phyloP scores from a whole-genome alignment of 2,113 vertebrate species.

The Dryoscopus gambensis region DNA sequence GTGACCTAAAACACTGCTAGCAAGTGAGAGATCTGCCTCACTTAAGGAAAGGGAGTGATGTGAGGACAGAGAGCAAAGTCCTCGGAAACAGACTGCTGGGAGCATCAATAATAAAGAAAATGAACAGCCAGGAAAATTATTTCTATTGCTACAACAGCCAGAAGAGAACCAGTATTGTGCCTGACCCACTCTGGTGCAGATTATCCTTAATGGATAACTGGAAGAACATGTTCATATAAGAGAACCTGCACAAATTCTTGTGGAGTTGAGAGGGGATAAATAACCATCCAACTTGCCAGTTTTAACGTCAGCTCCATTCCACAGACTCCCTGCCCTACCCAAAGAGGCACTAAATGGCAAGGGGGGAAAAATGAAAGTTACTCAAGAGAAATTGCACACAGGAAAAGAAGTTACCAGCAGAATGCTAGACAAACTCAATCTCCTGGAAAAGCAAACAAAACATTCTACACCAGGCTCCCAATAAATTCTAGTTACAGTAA shows the following conservation, averaged over 20 bases:
- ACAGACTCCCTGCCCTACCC: background rate
- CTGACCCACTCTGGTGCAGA: background rate
- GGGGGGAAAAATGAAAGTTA: background rate
- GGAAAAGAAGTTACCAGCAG: background rate
- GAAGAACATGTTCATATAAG: background rate
- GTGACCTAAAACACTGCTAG: background rate
- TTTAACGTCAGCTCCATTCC: background rate
- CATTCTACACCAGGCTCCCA: background rate
- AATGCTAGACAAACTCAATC: background rate
- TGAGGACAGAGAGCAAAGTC: background rate
- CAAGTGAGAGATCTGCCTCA: background rate
- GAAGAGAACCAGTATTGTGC: background rate
- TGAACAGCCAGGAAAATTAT: background rate
- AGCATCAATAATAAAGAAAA: background rate
- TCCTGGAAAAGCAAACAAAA: background rate
- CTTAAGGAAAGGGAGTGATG: background rate
- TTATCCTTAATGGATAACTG: background rate
- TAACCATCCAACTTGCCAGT: background rate
- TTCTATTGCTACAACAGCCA: background rate
- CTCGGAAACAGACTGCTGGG: background rate
- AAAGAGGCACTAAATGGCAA: background rate
- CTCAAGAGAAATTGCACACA: fast-evolving
- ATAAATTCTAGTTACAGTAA: background rate
- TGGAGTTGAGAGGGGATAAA: background rate
- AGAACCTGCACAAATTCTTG: background rate